Percentiles rank a stretch among this genome's conserved stretches.
phyloP scores from a whole-genome alignment of 2,888 invertebrate species.

The Yponomeuta malinellus region DNA sequence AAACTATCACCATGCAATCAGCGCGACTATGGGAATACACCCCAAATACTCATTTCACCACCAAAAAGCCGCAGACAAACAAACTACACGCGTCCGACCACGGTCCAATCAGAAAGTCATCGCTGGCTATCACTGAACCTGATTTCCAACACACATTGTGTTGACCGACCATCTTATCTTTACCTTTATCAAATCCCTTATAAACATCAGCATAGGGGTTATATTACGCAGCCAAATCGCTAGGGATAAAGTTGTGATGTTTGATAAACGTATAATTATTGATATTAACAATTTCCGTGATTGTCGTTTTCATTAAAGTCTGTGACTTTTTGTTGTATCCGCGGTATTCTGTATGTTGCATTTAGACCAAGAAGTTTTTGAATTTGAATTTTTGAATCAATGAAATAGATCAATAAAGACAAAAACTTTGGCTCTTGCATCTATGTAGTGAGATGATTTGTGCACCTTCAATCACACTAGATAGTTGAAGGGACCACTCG shows the following conservation, averaged over 20 bases:
- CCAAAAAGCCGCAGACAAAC: constrained; percentile 18
- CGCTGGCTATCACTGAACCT: constrained; percentile 40
- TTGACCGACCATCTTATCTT: background rate
- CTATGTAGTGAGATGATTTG: too few relatives aligned
- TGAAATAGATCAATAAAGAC: too few relatives aligned
- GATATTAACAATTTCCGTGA: constrained; percentile 55
- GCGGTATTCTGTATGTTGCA: constrained; percentile 39
- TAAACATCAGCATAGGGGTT: background rate
- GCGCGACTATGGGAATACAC: background rate
- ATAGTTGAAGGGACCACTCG: too few relatives aligned
- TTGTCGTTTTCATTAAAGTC: constrained; percentile 51
- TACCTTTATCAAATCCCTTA: background rate
- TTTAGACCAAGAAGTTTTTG: background rate
- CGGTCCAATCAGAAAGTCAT: constrained; percentile 40
- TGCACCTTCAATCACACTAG: too few relatives aligned
- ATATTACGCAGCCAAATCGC: background rate
- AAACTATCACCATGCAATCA: background rate
- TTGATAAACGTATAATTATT: constrained; percentile 46
- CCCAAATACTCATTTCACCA: background rate
- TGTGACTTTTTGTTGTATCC: constrained; percentile 51
- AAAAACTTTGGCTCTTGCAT: too few relatives aligned
- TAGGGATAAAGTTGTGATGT: background rate
- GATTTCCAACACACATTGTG: constrained; percentile 30
- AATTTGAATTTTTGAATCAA: too few relatives aligned
- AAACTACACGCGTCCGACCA: constrained; percentile 27